Base-by-base conservation (phyloP, 2,888 invertebrate genomes). In the Sphaeridia pumilis region DNA sequence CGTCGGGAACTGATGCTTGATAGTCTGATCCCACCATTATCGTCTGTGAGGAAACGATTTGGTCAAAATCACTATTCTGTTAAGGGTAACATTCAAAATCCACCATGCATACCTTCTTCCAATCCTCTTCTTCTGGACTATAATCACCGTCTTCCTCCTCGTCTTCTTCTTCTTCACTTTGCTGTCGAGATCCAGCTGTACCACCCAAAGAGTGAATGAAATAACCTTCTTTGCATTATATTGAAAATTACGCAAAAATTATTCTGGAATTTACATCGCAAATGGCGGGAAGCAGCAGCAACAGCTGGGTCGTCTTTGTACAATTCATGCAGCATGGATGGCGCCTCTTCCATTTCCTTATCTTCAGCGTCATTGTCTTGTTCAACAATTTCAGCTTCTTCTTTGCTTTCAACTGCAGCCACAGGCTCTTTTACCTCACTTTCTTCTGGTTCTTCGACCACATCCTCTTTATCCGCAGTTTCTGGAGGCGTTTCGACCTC, bases 11-110 rank as follows among this genome's bases (percentile, higher is more conserved):
- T 51, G 79, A 81, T 2, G 94, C 95, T 74, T 95, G 95, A 70
- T 84, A 94, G 68, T 89, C 87, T 60, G 82, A 81, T 20, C 94
- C 95, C 25, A 95, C 92, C 87, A 92, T 92, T 59, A 94, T 93
- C 22, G 87, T 89, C 77, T 79, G 63, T 49, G 67, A 63, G 45
- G 41, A 38, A 38, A 20, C 38, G 5, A 38, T 17, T 38, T 17
- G 10, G 17, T 38, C 20, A 38, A 38, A 12, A 38, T 17, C 12
- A 38, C 20, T 38, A 17, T 38, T 38, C 17, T 14, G 31, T 14
- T 31, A 31, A 31, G 31, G 31, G 14, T 31, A 31, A 31, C 31
- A 14, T 31, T 31, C 14, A 31, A 31, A 14, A 10, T 31, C 14
- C 31, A 14, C 31, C 10, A 31, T 10, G 31, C 7, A 24, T 20